Evolutionary conservation across 2,888 invertebrate genomes (phyloP), one percentile per base, ranked within the genome.

Genomic region (Ecliptopera silaceata): DNA sequence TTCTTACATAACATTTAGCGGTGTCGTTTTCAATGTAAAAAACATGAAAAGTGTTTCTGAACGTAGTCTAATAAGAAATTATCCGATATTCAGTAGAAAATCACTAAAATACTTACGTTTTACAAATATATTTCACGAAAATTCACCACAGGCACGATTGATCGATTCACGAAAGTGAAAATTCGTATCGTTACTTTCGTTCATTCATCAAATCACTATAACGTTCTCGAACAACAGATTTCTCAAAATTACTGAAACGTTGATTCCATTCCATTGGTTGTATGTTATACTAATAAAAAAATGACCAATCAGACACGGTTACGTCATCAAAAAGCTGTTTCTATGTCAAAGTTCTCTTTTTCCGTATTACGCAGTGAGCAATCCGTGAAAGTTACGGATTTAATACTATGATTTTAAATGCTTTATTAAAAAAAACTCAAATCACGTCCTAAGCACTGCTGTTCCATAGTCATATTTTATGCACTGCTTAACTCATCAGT

Each of bases 1-100:
- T 65, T 68, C 74, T 77, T 77, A 77, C 74, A 76, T 77, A 77
- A 77, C 70, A 72, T 56, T 64, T 64, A 42, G 20, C 13, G 29
- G 29, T 39, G 12, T 48, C 45, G 36, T 49, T 53, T 29, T 22
- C 17, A 32, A 5, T 46, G 1, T 8, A 20, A 13, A 15, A 31
- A 12, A 39, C 13, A 6, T 31, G 10, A 8, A 29, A 11, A 13
- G n/a, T 1, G 11, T 13, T 17, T 17, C 1, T 29, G 10, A 4
- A n/a, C 13, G 4, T 18, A 5, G 5, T 18, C 1, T 18, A 13
- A 4, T 13, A n/a, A 12, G 1, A 15, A 45, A 22, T 38, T 45
- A 17, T 2, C 5, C 12, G 8, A n/a, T 31, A 29, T 4, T 29
- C 42, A 17, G 11, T 6, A 5, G 29, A 11, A 46, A 43, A 42